Evolutionary conservation across 2,113 vertebrate genomes (phyloP), one percentile per base, ranked within the genome.

Genomic region (Peromyscus polionotus): DNA sequence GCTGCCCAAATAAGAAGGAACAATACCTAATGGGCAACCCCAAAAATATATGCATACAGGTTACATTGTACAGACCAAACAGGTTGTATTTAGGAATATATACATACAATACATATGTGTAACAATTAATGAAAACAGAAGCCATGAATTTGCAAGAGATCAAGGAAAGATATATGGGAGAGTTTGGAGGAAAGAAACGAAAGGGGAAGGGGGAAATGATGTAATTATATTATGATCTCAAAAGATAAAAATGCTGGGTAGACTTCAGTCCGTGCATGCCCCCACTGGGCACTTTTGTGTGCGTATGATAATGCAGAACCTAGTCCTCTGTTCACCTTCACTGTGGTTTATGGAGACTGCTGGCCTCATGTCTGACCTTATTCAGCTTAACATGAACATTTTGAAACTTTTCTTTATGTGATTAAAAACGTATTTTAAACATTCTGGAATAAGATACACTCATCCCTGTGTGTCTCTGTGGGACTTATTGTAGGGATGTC

Each of bases 381-480:
- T 45, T 67, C 28, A 19, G 11, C 70, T 86, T 88, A 86, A 61
- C 8, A 42, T 0, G 17, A 68, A 80, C 5, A 63, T n/a, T 12
- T 70, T 91, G 16, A 93, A 95, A 92, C 5, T 86, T 72, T 97
- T 59, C 87, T 28, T 14, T 31, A 4, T 26, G 16, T 42, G 39
- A 20, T 59, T 93, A 33, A 84, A 93, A 81, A 57, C 6, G 48
- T 14, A 5, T 42, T 68, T 85, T 75, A 63, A 90, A 81, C 12
- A 86, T 17, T 81, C 45, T 72, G 39, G 72, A 80, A 57, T 83
- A 87, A 94, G 22, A 81, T 54, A 19, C 13, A 28, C 16, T n/a
- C 31, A 45, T 48, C 22, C 39, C 16, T 79, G 39, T 3, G 1
- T n/a, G 5, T 8, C 22, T 73, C n/a, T 51, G 17, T 36, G 14